Conservation (phyloP, 2,888 invertebrate species). For the Aelia acuminata region DNA sequence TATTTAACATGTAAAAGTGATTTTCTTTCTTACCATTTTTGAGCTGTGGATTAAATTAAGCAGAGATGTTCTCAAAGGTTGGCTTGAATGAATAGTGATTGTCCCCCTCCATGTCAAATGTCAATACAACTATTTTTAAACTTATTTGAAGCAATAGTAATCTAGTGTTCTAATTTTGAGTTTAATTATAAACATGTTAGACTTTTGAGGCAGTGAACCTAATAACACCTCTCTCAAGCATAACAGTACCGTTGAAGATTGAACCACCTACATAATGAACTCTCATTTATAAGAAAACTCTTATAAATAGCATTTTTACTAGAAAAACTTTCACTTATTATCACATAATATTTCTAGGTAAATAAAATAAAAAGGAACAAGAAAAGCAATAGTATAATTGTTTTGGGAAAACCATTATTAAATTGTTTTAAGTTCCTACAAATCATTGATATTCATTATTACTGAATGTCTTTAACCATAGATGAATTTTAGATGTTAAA, state of each 20-base stretch:
- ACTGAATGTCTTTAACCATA: too few species aligned
- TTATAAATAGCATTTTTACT: too few species aligned
- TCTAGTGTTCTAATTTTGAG: slow-evolving; percentile 51
- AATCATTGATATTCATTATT: too few species aligned
- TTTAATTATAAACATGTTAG: slow-evolving; percentile 19
- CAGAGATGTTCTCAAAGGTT: slow-evolving; percentile 15
- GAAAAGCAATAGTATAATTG: too few species aligned
- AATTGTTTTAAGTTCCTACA: too few species aligned
- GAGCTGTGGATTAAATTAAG: neutral
- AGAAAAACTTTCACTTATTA: too few species aligned
- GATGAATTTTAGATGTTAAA: too few species aligned
- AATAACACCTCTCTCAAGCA: neutral
- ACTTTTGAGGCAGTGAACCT: neutral
- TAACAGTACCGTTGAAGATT: neutral
- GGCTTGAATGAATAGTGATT: slow-evolving; percentile 29
- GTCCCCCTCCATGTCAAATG: slow-evolving; percentile 53
- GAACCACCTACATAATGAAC: neutral
- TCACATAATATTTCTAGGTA: too few species aligned
- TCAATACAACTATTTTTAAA: slow-evolving; percentile 56
- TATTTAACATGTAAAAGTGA: neutral
- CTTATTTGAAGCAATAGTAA: slow-evolving; percentile 55
- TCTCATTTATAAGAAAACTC: neutral
- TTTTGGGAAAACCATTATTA: too few species aligned
- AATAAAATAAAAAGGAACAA: too few species aligned
- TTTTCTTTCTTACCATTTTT: neutral